Evolutionary conservation across 2,888 invertebrate genomes (phyloP), one percentile per base, ranked within the genome.

Genomic region (Xylophagus ater): DNA sequence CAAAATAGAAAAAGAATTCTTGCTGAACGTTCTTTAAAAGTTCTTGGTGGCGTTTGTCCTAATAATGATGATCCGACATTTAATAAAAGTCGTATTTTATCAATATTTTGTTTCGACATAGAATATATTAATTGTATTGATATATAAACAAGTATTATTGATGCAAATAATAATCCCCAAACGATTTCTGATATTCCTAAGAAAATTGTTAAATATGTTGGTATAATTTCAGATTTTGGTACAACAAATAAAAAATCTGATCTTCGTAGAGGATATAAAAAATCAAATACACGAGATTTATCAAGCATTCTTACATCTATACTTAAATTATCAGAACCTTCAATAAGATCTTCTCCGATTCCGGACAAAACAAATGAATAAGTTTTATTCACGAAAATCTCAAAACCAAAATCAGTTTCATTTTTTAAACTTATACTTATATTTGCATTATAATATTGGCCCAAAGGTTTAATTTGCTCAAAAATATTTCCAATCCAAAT

Each of bases 361-460:
- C 37, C 37, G 4, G 10, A 12, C 10, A 31, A n/a, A 13, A 37
- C 37, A 17, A 19, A 14, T 2, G 37, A 30, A 17, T 2, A 31
- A 17, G 12, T 37, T 4, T 23, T 14, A 37, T 37, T 37, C 7
- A 31, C 20, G 15, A 37, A 30, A 8, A 29, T 23, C 13, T 37
- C 37, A 9, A 37, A 6, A 17, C 37, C 37, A 15, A 28, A 37
- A 4, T 21, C 9, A 4, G 19, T 10, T 7, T 31, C 13, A 23
- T 37, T 24, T 2, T 28, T 17, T 3, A 30, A 4, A 17, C 17
- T 25, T 6, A 31, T 15, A 6, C 17, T 2, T 4, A 7, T 3
- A n/a, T 21, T 37, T 2, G 37, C 30, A 31, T 37, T 37, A 8
- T 17, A 31, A 17, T 30, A 37, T 4, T 5, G 3, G 6, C 23